Evolutionary conservation across 2,797 vertebrate genomes (phyloP).

Genomic region (Calcarius lapponicus): DNA sequence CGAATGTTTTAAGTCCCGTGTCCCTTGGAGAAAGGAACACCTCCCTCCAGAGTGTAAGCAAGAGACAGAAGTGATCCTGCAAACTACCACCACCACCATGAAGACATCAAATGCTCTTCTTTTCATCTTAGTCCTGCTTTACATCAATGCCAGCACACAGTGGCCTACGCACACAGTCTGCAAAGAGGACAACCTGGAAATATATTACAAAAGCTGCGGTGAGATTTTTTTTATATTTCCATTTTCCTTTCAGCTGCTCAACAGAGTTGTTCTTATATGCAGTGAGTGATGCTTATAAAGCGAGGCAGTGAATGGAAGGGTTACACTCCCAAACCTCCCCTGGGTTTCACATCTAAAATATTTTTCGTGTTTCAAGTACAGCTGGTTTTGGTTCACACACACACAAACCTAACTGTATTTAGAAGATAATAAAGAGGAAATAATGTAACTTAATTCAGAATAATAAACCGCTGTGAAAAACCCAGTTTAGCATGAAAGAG

Average conservation of each 20-base stretch:
- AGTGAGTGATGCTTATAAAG: background rate
- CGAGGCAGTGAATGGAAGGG: background rate
- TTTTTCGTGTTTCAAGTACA: background rate
- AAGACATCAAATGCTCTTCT: background rate
- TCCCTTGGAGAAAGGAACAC: conserved; percentile 24
- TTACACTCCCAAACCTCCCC: background rate
- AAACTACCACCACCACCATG: conserved; percentile 47
- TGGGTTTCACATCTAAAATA: background rate
- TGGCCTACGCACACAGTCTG: conserved; percentile 79
- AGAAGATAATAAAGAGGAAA: background rate
- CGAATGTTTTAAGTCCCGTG: background rate
- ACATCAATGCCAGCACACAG: background rate
- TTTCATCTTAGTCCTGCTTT: conserved; percentile 57
- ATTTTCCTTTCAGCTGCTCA: conserved; percentile 20
- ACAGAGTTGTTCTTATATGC: background rate
- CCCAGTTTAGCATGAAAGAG: background rate
- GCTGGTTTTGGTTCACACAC: background rate
- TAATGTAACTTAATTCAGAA: background rate
- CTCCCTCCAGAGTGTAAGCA: background rate
- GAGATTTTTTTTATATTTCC: conserved; percentile 54
- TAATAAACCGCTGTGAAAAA: background rate
- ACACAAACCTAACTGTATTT: background rate
- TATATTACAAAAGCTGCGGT: conserved; percentile 82
- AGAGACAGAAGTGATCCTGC: background rate
- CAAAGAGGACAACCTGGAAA: conserved; percentile 70